Base-by-base conservation (phyloP, 2,113 vertebrate genomes). In the Irena cyanogastra region DNA sequence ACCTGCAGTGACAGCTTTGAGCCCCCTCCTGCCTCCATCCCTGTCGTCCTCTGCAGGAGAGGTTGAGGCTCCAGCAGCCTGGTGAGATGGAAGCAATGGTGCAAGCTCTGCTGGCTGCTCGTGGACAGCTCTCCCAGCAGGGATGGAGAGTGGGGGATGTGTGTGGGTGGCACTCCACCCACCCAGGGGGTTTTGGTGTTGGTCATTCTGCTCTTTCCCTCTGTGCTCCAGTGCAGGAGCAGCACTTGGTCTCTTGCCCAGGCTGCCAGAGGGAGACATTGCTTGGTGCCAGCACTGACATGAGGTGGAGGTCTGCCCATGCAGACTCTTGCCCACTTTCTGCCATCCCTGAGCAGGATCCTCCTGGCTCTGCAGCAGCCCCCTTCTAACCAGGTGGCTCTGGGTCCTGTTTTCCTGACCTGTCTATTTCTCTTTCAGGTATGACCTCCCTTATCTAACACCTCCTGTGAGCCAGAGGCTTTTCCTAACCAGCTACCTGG, bases 391-490 rank as follows among this genome's bases (percentile, higher is more conserved):
- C 52, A 57, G 10, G 18, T 39, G 39, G 35, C 70, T 70, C 42
- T 15, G 4, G 22, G 28, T 85, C 27, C 45, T 70, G 0, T 31
- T 87, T 78, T 87, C 64, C 50, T 93, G 60, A 95, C 75, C 53
- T 96, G 69, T 93, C 33, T 30, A 14, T 95, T 95, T 97, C 89
- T 96, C 69, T 97, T 96, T 59, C 95, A 97, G 96, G 94, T 96
- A 96, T 95, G 87, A 97, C 95, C 77, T 97, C 95, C 71, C 90
- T 95, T 92, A 97, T 96, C 93, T 97, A 97, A 97, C 82, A 87
- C 56, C 75, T 95, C 64, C 91, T 41, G 70, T 53, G 63, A 89
- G 86, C 64, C 77, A 95, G 94, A 97, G 69, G 84, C 89, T 97
- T 96, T 93, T 89, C 81, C 94, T 97, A 97, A 97, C 89, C 94